Evolutionary conservation across 2,888 invertebrate genomes (phyloP).

Genomic region (Eulithis testata): DNA sequence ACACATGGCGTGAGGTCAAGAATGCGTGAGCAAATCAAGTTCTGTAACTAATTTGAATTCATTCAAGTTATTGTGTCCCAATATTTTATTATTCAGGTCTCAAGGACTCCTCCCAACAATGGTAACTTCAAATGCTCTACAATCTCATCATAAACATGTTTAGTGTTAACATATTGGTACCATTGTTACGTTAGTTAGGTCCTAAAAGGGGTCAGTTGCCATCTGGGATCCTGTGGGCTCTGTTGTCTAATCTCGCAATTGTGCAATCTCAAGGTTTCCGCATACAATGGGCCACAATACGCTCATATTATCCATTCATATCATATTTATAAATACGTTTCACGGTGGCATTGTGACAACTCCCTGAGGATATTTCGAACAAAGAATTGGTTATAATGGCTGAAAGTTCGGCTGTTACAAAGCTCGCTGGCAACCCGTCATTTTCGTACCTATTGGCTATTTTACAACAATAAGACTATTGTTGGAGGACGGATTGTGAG

Average conservation of each 20-base stretch:
- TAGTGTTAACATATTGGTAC: slow-evolving; percentile 39
- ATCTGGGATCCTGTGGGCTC: slow-evolving; percentile 54
- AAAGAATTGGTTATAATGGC: slow-evolving; percentile 77
- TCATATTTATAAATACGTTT: slow-evolving; percentile 82
- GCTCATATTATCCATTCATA: slow-evolving; percentile 81
- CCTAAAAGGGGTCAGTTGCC: slow-evolving; percentile 54
- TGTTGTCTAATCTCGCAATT: slow-evolving; percentile 71
- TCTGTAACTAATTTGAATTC: slow-evolving; percentile 14
- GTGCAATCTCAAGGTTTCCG: slow-evolving; percentile 71
- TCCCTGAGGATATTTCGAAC: slow-evolving; percentile 79
- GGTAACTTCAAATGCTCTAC: slow-evolving; percentile 26
- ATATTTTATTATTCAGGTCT: slow-evolving; percentile 19
- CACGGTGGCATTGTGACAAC: slow-evolving; percentile 74
- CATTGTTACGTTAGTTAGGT: slow-evolving; percentile 47
- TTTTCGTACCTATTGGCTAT: slow-evolving; percentile 83
- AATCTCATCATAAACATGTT: slow-evolving; percentile 38
- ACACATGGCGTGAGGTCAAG: slow-evolving; percentile 16
- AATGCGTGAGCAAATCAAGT: slow-evolving; percentile 20
- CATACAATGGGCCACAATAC: slow-evolving; percentile 63
- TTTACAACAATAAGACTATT: slow-evolving; percentile 80
- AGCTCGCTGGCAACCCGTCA: slow-evolving; percentile 78
- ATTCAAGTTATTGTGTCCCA: slow-evolving; percentile 14
- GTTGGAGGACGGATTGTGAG: slow-evolving; percentile 67
- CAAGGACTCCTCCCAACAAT: slow-evolving; percentile 27
- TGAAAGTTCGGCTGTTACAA: slow-evolving; percentile 72